Evolutionary conservation across 2,797 vertebrate genomes (phyloP), one percentile per base, ranked within the genome.

Genomic region (Oophaga sylvatica): DNA sequence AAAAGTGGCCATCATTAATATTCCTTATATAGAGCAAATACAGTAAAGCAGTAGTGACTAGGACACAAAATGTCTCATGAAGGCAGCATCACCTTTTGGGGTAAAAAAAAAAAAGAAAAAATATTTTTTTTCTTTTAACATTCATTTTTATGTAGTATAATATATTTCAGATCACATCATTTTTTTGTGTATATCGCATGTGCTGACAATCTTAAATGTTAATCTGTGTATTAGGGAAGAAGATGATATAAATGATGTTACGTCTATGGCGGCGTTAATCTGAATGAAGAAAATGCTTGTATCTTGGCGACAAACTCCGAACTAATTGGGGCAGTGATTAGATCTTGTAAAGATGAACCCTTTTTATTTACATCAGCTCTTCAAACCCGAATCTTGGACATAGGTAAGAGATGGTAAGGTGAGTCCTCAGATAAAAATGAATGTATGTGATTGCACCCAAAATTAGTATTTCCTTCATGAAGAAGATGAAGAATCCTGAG

Each of bases 201-300:
- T 53, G 48, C 48, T 53, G 48, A 11, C 7, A 53, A 53, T 53
- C 48, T 53, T 53, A 53, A 53, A 53, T 53, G 48, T 53, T 20
- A 35, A 68, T 77, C 16, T 67, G 19, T 68, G 26, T 26, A 41
- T 84, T 90, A 97, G 96, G 90, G 95, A 96, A 31, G 96, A 97
- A 91, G 96, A 97, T 92, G 96, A 97, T 89, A 93, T 97, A 90
- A 97, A 96, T 91, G 96, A 97, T 91, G 97, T 97, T 90, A 94
- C 97, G 83, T 96, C 95, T 85, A 97, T 97, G 96, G 96, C 65
- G 96, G 96, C 0, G 93, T 97, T 90, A 97, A 91, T 89, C 90
- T 97, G 83, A 95, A 10, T 0, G 97, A 97, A 91, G 97, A 97
- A 91, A 96, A 91, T 0, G 93, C 93, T 0, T 93, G 94, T 87